Evolutionary conservation across 2,797 vertebrate genomes (phyloP).

Genomic region (Agapornis canus): DNA sequence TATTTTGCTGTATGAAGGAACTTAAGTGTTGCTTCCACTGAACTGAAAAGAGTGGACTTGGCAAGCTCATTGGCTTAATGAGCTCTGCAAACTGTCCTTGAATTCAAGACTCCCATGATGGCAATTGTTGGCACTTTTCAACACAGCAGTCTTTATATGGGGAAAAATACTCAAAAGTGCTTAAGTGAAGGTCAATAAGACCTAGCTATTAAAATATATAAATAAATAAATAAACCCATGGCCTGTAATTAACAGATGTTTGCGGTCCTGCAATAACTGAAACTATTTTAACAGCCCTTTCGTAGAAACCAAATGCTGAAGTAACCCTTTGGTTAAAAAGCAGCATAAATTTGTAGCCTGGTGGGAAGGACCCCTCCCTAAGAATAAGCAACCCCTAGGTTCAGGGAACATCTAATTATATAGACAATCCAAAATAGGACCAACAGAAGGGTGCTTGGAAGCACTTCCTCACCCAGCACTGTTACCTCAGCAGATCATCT

Average conservation of each 20-base stretch:
- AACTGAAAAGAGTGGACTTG: neutral
- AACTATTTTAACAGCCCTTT: constrained; percentile 63
- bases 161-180: constrained; percentile 42
- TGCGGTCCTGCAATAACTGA: constrained; percentile 63
- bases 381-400: neutral
- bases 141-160: constrained; percentile 20
- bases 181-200: constrained; percentile 55
- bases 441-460: neutral
- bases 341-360: neutral
- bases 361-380: neutral
- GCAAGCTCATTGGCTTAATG: constrained; percentile 16
- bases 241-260: constrained; percentile 60
- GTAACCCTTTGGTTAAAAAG: constrained; percentile 30
- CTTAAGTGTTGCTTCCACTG: neutral
- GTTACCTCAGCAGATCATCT: neutral
- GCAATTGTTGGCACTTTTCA: constrained; percentile 25
- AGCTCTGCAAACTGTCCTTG: constrained; percentile 44
- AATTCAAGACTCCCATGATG: constrained; percentile 19
- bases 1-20: neutral
- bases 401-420: neutral
- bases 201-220: constrained; percentile 29
- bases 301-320: constrained; percentile 46
- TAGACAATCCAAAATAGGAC: neutral
- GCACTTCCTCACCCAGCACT: neutral
- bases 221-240: constrained; percentile 29